Base-by-base conservation (phyloP, 2,888 invertebrate genomes). In the Caenorhabditis plicata region DNA sequence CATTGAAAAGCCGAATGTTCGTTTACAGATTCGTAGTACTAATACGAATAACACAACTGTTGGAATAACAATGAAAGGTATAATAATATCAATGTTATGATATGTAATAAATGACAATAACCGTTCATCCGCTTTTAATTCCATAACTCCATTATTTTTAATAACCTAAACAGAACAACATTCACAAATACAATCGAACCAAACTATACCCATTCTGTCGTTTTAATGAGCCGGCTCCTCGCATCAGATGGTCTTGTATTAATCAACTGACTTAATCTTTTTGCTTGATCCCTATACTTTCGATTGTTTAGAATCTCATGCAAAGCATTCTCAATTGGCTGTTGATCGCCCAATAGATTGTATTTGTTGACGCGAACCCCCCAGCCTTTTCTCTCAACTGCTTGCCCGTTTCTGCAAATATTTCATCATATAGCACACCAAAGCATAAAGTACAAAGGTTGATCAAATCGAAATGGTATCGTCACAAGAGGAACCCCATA, bases 401-500 rank as follows among this genome's bases (percentile, higher is more conserved):
- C 61, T 15, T 55, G 20, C 20, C 61, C 50, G 25, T 61, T 61
- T 11, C 53, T 58, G 17, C 27, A 41, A 22, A 19, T 17, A 2
- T n/a, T 32, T 17, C 15, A 32, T 39, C 17, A 20, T 13, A 47
- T 35, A 31, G 26, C 29, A 23, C 19, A 23, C 13, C 9, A 32
- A 3, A 27, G 7, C 8, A 23, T 22, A 8, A 25, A 19, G 23
- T 4, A 58, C 60, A 53, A 35, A 27, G 71, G 57, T 40, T 69
- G 56, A 46, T 50, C 56, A 55, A 60, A 57, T 60, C 71, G 69
- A 35, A 73, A 63, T 9, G 68, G 68, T 8, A 71, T 58, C 7
- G 50, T 56, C 2, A 71, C 46, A 1, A 76, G 47, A 0, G 76
- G 76, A 8, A 70, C 54, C 31, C 73, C 75, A 23, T 58, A 39